Conservation (phyloP, 2,113 vertebrate genomes). For the Mirounga angustirostris region DNA sequence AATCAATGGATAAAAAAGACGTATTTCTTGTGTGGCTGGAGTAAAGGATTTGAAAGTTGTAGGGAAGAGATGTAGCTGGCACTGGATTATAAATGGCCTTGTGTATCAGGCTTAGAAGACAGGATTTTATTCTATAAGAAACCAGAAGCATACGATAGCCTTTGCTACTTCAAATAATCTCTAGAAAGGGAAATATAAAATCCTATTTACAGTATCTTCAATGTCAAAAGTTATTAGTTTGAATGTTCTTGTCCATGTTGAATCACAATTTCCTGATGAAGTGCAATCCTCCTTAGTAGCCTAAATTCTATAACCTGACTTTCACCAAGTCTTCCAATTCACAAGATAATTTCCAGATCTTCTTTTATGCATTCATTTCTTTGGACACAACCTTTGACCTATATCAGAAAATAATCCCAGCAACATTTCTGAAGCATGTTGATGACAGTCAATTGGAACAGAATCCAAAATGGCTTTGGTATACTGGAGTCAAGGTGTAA, state of each 20-base stretch:
- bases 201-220: not conserved
- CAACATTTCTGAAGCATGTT: not conserved
- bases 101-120: not conserved
- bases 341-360: not conserved
- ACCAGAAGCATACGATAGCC: not conserved
- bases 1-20: not conserved
- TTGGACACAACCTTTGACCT: constrained; percentile 24
- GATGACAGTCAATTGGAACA: not conserved
- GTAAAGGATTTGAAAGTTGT: not conserved
- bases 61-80: not conserved
- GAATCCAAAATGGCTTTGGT: not conserved
- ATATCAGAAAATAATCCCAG: not conserved
- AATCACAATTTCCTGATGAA: constrained; percentile 51
- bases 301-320: constrained; percentile 20
- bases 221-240: not conserved
- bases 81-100: not conserved
- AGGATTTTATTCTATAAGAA: constrained; percentile 27
- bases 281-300: not conserved
- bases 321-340: not conserved
- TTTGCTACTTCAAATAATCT: not conserved
- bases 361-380: constrained; percentile 5
- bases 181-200: not conserved
- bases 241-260: not conserved
- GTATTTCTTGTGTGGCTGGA: not conserved
- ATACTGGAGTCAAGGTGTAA: not conserved